These are phyloP conservation scores for Thalpophila matura DNA, from an alignment of 2,888 invertebrate genomes.

Conservation along the genomic window DNA sequence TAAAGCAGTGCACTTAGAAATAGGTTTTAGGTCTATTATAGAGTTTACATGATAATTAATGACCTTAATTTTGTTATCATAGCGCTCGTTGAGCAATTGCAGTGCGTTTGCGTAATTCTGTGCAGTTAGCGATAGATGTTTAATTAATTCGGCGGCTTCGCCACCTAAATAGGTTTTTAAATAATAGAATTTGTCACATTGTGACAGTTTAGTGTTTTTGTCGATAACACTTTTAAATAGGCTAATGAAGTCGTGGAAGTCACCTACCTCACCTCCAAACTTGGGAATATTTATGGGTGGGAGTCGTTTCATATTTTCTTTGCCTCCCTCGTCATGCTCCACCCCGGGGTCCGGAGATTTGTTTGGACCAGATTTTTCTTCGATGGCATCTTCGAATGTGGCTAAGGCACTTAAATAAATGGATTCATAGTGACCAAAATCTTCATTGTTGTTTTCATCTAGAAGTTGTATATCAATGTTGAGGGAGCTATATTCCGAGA, in stretches of 20 bases:
- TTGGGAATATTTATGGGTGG: conserved; percentile 1
- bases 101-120: not conserved
- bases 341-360: not conserved
- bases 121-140: not conserved
- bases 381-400: not conserved
- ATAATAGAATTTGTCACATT: not conserved
- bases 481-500: not conserved
- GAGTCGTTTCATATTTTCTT: not conserved
- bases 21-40: not conserved
- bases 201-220: not conserved
- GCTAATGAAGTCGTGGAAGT: not conserved
- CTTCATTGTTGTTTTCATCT: conserved; percentile 1
- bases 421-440: not conserved
- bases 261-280: not conserved
- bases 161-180: not conserved
- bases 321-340: not conserved
- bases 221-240: not conserved
- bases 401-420: not conserved
- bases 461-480: not conserved
- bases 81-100: not conserved
- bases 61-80: conserved; percentile 4
- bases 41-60: not conserved
- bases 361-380: not conserved
- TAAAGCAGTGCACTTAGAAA: not conserved
- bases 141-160: not conserved